phyloP scores from a whole-genome alignment of 2,888 invertebrate genomes.

The Mythimna pallens region DNA sequence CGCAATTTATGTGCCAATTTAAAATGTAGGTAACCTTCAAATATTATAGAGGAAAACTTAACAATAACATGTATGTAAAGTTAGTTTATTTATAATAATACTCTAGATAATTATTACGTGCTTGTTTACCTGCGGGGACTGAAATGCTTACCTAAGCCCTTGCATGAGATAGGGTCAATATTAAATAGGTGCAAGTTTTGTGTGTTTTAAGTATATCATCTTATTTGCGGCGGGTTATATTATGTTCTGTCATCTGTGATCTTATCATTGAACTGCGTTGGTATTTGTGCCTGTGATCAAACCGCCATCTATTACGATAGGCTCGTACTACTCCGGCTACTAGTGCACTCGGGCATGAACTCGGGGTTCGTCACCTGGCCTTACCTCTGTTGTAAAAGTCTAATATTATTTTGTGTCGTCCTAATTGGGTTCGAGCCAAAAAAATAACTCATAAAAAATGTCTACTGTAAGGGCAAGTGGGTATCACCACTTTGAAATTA shows the following conservation, averaged over 20 bases:
- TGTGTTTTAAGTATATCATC: background rate
- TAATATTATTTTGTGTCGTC: conserved; percentile 16
- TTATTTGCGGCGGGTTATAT: background rate
- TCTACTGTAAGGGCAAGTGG: background rate
- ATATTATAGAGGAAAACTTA: conserved; percentile 12
- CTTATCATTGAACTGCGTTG: background rate
- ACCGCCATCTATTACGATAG: conserved; percentile 40
- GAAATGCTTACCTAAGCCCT: background rate
- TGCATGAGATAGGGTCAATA: background rate
- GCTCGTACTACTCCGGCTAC: conserved; percentile 22
- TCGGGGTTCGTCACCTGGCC: background rate
- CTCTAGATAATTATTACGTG: background rate
- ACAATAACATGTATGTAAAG: background rate
- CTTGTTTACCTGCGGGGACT: background rate
- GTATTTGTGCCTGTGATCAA: no score
- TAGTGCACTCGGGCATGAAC: background rate
- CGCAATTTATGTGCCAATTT: conserved; percentile 3
- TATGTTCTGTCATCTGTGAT: conserved; percentile 5
- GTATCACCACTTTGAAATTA: conserved; percentile 7
- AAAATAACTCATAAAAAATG: conserved; percentile 16
- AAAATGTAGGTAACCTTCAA: conserved; percentile 1
- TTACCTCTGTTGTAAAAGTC: conserved; percentile 12
- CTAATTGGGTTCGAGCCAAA: conserved; percentile 47
- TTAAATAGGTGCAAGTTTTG: background rate
- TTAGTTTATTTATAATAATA: background rate